Conservation (phyloP, 2,113 vertebrate species). For the Brachyistius frenatus region DNA sequence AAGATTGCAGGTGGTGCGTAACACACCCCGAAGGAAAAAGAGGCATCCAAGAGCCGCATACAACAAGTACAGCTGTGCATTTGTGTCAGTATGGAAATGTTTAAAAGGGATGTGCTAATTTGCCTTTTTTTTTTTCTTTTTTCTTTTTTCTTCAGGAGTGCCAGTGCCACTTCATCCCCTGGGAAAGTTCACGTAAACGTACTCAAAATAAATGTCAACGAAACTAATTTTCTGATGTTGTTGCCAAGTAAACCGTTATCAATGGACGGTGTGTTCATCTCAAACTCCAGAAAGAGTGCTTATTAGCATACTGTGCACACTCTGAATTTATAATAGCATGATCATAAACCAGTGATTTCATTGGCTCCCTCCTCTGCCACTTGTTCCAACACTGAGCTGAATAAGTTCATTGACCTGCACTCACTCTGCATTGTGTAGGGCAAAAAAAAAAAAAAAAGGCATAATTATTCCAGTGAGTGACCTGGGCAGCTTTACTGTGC, state of each 20-base stretch:
- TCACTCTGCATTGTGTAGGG: constrained; percentile 52
- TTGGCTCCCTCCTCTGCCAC: constrained; percentile 33
- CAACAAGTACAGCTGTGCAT: no score
- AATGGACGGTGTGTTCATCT: neutral
- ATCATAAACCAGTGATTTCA: constrained; percentile 21
- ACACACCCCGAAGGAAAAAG: neutral
- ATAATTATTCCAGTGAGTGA: constrained; percentile 73
- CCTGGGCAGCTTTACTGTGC: constrained; percentile 64
- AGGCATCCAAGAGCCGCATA: no score
- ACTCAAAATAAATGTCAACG: constrained; percentile 18
- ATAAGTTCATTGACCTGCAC: constrained; percentile 72
- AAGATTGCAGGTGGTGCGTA: neutral
- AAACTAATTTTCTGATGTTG: neutral
- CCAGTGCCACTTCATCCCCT: constrained; percentile 56
- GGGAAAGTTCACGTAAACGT: constrained; percentile 18
- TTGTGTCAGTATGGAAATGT: neutral
- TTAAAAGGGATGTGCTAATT: neutral
- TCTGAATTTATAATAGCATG: constrained; percentile 17
- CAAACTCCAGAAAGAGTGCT: constrained; percentile 8
- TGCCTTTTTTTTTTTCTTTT: constrained; percentile 16
- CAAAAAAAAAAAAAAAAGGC: constrained; percentile 42
- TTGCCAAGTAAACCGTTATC: constrained; percentile 32
- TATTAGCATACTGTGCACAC: constrained; percentile 7
- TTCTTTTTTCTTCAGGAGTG: constrained; percentile 26
- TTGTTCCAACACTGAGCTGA: constrained; percentile 56